Evolutionary conservation across 2,888 invertebrate species (phyloP).

Genomic region (Drosophila kuntzei): DNA sequence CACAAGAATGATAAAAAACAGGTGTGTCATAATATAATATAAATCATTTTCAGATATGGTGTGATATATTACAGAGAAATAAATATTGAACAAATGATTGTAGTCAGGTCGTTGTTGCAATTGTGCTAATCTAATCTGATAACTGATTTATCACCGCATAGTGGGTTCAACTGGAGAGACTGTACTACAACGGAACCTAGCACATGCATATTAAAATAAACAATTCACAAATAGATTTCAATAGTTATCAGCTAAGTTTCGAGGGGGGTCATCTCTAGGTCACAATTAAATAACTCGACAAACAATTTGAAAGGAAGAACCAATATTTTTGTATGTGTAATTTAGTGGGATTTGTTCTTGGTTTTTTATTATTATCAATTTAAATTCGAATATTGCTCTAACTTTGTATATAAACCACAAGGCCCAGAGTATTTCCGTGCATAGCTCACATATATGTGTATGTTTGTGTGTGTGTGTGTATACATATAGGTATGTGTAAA

Average conservation of each 20-base stretch:
- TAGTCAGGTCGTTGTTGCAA: not conserved
- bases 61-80: conserved; percentile 18
- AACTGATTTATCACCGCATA: conserved; percentile 3
- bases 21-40: conserved; percentile 1
- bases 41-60: conserved; percentile 7
- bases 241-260: conserved; percentile 14
- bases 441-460: conserved; percentile 35
- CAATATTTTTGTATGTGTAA: conserved; percentile 24
- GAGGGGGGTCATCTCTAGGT: conserved; percentile 24
- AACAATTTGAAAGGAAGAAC: not conserved
- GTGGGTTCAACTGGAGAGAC: not conserved
- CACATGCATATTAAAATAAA: conserved; percentile 1
- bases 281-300: not conserved
- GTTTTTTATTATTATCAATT: conserved; percentile 71
- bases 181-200: not conserved
- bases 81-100: conserved; percentile 2
- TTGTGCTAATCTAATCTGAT: conserved; percentile 28
- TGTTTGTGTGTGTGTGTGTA: conserved; percentile 31
- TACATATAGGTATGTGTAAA: conserved; percentile 27
- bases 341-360: conserved; percentile 37
- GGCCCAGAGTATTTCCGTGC: conserved; percentile 39
- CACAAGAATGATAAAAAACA: conserved; percentile 9
- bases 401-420: conserved; percentile 68
- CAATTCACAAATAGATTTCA: not conserved
- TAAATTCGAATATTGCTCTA: conserved; percentile 80